A percentile compares a stretch with the other conserved stretches of the same genome.
phyloP scores from a whole-genome alignment of 1,140 invertebrate genomes.

The Trichoplusia ni region DNA sequence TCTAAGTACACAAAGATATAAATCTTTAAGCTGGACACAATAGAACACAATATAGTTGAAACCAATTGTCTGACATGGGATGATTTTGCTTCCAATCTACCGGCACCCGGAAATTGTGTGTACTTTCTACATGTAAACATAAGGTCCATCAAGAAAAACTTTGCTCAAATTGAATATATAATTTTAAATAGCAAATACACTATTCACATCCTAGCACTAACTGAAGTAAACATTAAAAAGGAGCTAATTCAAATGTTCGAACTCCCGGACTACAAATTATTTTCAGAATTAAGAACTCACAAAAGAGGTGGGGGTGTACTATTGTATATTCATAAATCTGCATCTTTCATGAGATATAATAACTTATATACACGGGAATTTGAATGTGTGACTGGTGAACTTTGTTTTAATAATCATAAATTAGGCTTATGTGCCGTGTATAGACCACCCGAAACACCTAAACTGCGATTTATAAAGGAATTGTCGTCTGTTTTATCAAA shows the following conservation, averaged over 20 bases:
- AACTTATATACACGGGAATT: neutral
- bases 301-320: conserved; percentile 27
- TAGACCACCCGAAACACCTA: neutral
- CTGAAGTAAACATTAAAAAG: neutral
- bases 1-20: too few relatives aligned
- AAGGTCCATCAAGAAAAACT: neutral
- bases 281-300: neutral
- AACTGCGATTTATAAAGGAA: neutral
- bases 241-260: neutral
- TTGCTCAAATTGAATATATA: neutral
- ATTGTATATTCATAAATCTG: conserved; percentile 26
- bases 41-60: too few relatives aligned
- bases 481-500: too few relatives aligned
- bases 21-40: too few relatives aligned
- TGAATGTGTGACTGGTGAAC: neutral
- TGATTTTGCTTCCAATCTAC: neutral
- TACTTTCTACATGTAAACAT: neutral
- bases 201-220: neutral
- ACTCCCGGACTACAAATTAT: neutral
- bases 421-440: neutral
- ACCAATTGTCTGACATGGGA: too few relatives aligned
- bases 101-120: neutral
- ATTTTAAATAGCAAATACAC: neutral
- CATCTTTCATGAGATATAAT: neutral
- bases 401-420: neutral